Evolutionary conservation across 2,797 vertebrate genomes (phyloP).

Genomic region (Pseudomugil tenellus): DNA sequence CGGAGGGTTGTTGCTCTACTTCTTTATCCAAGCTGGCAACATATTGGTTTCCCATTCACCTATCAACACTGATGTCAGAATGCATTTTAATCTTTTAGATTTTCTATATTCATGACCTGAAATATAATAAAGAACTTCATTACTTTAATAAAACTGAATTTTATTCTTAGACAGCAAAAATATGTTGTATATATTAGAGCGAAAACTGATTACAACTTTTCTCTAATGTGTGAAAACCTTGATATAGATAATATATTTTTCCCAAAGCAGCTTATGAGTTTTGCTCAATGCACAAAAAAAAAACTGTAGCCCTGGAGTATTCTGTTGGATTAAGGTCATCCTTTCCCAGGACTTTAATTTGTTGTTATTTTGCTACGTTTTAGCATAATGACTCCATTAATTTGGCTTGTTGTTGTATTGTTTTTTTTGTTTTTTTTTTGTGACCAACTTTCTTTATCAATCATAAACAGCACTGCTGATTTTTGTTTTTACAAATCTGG

Average conservation of each 20-base stretch:
- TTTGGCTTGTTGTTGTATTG: neutral
- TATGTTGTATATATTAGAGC: too few species aligned
- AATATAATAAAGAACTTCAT: neutral
- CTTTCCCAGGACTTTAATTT: neutral
- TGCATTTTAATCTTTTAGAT: neutral
- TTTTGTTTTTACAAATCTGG: neutral
- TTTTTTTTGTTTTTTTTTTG: too few species aligned
- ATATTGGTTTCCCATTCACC: slow-evolving; percentile 8
- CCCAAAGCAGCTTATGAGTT: neutral
- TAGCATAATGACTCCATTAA: neutral
- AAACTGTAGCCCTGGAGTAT: neutral
- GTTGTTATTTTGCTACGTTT: neutral
- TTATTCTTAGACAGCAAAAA: too few species aligned
- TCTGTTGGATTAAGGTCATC: neutral
- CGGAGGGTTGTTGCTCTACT: slow-evolving; percentile 13
- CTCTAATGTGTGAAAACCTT: neutral
- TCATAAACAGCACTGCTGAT: too few species aligned
- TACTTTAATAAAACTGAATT: too few species aligned
- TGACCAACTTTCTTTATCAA: neutral
- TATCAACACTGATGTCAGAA: neutral
- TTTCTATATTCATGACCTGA: neutral
- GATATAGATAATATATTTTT: neutral
- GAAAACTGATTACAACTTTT: neutral
- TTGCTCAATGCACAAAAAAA: neutral
- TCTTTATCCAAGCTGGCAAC: neutral